These are phyloP conservation scores for Vannuccia rotundouncinata DNA, from an alignment of 2,888 invertebrate genomes.

Conservation along the genomic window DNA sequence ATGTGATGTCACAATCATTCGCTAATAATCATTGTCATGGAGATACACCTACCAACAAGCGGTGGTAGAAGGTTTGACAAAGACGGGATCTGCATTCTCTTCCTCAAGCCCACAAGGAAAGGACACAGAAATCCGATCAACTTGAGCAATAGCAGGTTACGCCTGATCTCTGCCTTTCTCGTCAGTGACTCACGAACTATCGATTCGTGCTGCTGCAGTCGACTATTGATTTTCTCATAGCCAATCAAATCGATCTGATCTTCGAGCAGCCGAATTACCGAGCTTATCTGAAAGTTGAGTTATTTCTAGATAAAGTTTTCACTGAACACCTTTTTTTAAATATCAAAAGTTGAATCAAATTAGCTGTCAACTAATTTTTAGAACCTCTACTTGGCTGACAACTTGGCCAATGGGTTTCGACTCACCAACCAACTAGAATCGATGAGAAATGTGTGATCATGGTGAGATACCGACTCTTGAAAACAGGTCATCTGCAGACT, in stretches of 20 bases:
- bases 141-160: conserved; percentile 50
- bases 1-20: background rate
- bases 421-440: conserved; percentile 48
- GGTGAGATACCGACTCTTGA: conserved; percentile 46
- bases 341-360: no score
- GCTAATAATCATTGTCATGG: no score
- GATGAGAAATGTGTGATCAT: conserved; percentile 49
- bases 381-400: no score
- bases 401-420: no score
- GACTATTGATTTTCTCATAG: conserved; percentile 52
- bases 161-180: conserved; percentile 47
- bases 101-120: conserved; percentile 53
- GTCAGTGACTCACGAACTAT: conserved; percentile 48
- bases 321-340: no score
- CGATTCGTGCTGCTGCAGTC: conserved; percentile 52
- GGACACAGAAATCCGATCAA: conserved; percentile 53
- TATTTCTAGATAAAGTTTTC: background rate
- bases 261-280: conserved; percentile 44
- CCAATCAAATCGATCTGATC: conserved; percentile 49
- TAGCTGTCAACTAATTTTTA: no score
- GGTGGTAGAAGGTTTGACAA: conserved; percentile 47
- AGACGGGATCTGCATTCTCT: conserved; percentile 55
- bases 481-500: conserved; percentile 49
- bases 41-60: conserved; percentile 46
- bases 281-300: background rate